Evolutionary conservation across 2,888 invertebrate genomes (phyloP).

Genomic region (Pachliopta kotzebuea): DNA sequence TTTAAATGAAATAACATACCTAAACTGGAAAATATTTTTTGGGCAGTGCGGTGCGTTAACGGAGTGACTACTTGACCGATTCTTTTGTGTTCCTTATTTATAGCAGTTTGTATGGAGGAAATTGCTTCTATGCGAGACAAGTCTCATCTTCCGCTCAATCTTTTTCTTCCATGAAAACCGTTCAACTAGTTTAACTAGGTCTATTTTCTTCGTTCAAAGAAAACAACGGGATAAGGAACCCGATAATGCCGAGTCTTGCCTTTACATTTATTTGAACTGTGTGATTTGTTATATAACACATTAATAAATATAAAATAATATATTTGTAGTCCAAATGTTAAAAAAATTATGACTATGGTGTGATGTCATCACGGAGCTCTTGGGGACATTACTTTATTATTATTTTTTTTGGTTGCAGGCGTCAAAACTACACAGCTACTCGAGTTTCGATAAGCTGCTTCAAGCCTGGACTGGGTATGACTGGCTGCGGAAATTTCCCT

Average conservation of each 20-base stretch:
- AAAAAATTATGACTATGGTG: background rate
- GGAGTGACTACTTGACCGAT: constrained; percentile 2
- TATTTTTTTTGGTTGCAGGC: constrained; percentile 59
- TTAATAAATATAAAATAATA: no score
- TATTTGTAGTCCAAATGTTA: background rate
- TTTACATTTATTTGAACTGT: constrained; percentile 9
- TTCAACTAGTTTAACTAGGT: constrained; percentile 52
- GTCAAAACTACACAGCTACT: constrained; percentile 49
- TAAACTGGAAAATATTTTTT: background rate
- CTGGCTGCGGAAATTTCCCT: constrained; percentile 57
- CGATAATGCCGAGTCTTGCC: constrained; percentile 34
- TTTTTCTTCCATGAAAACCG: constrained; percentile 62
- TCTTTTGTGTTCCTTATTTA: constrained; percentile 43
- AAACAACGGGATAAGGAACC: constrained; percentile 43
- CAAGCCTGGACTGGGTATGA: constrained; percentile 49
- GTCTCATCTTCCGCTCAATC: constrained; percentile 50
- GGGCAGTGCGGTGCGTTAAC: background rate
- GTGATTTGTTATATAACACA: no score
- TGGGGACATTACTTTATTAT: background rate
- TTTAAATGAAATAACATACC: no score
- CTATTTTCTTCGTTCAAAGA: constrained; percentile 65
- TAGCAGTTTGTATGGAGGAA: constrained; percentile 48
- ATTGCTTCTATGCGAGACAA: constrained; percentile 35
- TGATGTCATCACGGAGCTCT: background rate
- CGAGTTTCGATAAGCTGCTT: constrained; percentile 49